These are phyloP conservation scores for Watsonalla cultraria DNA, from an alignment of 2,888 invertebrate species.

Conservation along the genomic window DNA sequence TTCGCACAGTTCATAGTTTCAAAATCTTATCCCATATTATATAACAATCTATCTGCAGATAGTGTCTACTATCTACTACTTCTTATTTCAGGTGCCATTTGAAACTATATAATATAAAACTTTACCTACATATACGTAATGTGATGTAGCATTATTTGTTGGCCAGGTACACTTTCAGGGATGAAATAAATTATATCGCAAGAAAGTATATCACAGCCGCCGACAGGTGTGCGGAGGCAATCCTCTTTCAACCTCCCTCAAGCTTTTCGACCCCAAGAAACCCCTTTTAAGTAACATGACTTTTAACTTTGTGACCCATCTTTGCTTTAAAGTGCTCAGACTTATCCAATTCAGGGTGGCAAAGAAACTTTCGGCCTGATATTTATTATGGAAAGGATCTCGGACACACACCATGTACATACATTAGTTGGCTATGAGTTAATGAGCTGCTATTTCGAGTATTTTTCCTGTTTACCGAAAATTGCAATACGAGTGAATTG, in stretches of 20 bases:
- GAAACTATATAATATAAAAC: too few species aligned
- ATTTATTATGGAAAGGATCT: constrained; percentile 14
- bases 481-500: too few species aligned
- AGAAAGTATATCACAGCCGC: constrained; percentile 42
- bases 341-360: constrained; percentile 53
- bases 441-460: neutral
- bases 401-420: neutral
- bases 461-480: too few species aligned
- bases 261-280: constrained; percentile 66
- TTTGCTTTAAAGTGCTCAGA: constrained; percentile 68
- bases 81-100: too few species aligned
- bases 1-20: too few species aligned
- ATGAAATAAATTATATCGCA: constrained; percentile 43
- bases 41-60: too few species aligned
- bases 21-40: too few species aligned
- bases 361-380: constrained; percentile 28
- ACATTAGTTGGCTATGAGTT: neutral
- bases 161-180: constrained; percentile 3
- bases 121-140: neutral
- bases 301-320: constrained; percentile 76
- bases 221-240: constrained; percentile 67
- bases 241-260: constrained; percentile 61
- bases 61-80: too few species aligned
- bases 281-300: constrained; percentile 77
- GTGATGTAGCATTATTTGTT: constrained; percentile 1